Conservation (phyloP, 2,797 vertebrate species). For the Neomorphus geoffroyi region DNA sequence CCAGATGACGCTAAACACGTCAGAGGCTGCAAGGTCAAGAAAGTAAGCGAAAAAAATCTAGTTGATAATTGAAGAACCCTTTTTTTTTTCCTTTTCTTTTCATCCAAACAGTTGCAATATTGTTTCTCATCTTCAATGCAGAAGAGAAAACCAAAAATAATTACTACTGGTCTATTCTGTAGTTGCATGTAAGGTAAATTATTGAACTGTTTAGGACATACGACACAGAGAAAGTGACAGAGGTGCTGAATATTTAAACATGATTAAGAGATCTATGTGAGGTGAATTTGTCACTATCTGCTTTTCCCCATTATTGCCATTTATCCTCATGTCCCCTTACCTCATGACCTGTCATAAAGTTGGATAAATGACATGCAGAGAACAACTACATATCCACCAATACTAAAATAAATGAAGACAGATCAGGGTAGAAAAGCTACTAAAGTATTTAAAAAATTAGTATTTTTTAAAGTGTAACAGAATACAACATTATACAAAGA, state of each 20-base stretch:
- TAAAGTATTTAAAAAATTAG: neutral
- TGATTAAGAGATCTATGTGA: conserved; percentile 33
- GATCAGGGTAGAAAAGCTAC: neutral
- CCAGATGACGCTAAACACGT: neutral
- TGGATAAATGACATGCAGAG: neutral
- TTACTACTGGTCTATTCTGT: neutral
- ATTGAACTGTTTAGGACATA: neutral
- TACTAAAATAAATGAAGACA: conserved; percentile 30
- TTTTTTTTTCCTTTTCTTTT: neutral
- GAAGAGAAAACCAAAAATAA: neutral
- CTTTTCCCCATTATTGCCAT: neutral
- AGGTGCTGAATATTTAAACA: conserved; percentile 23
- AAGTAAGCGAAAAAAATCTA: neutral
- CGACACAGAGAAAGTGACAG: neutral
- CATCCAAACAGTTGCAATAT: neutral
- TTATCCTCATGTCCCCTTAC: neutral
- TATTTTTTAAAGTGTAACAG: neutral
- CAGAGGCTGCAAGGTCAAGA: neutral
- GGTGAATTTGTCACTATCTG: neutral
- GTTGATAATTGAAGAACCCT: neutral
- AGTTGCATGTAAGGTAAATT: neutral
- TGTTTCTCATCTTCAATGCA: neutral
- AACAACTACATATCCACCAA: neutral
- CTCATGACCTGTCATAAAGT: neutral
- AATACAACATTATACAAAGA: neutral